Conservation (phyloP, 2,888 invertebrate species). For the Drosophila pullipes region DNA sequence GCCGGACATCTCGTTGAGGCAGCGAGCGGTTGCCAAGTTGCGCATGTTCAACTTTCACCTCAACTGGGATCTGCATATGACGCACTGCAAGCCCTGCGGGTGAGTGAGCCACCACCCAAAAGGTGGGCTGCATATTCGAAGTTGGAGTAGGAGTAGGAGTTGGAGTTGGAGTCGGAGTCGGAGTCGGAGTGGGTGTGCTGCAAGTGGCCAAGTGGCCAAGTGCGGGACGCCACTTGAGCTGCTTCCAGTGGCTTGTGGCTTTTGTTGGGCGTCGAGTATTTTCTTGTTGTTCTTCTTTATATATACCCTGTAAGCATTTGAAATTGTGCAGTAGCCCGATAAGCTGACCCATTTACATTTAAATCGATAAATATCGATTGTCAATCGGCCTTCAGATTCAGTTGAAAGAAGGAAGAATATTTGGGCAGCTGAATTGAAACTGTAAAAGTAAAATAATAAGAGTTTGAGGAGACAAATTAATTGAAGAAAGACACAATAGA, state of each 20-base stretch:
- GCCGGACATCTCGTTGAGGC: slow-evolving; percentile 84
- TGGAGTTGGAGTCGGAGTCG: slow-evolving; percentile 25
- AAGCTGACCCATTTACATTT: background rate
- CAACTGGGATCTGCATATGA: slow-evolving; percentile 86
- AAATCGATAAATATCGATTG: background rate
- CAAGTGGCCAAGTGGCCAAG: slow-evolving; percentile 59
- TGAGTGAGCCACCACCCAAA: slow-evolving; percentile 68
- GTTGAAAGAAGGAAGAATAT: background rate
- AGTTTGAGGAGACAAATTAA: background rate
- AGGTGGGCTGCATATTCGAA: background rate
- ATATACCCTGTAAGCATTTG: slow-evolving; percentile 4
- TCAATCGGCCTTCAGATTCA: background rate
- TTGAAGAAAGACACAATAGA: background rate
- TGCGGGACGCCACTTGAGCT: slow-evolving; percentile 61
- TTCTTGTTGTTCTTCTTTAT: slow-evolving; percentile 14
- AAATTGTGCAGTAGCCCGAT: background rate
- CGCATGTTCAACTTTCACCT: slow-evolving; percentile 86
- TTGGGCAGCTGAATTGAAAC: background rate
- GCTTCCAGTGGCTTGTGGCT: slow-evolving; percentile 67
- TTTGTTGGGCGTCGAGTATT: slow-evolving; percentile 64
- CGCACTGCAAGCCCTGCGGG: slow-evolving; percentile 86
- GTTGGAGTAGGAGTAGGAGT: slow-evolving; percentile 4
- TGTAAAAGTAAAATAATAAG: background rate
- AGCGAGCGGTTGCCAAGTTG: slow-evolving; percentile 85
- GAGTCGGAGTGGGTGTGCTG: slow-evolving; percentile 34